Conservation (phyloP, 2,113 vertebrate genomes). For the Nyctereutes procyonoides region DNA sequence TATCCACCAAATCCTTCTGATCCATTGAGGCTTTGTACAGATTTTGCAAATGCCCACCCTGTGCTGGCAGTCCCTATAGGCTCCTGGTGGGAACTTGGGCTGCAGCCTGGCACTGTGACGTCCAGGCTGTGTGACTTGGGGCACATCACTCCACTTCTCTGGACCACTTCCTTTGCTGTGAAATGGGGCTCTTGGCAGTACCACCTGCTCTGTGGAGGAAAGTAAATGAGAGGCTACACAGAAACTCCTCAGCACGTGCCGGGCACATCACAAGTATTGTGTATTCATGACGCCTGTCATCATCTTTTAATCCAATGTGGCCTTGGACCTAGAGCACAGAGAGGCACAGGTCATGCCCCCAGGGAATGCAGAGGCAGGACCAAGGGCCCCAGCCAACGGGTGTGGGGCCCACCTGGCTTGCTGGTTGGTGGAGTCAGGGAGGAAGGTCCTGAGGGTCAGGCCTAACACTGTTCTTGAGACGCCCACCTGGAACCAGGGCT, state of each 20-base stretch:
- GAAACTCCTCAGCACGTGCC: accelerated
- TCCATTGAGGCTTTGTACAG: not conserved
- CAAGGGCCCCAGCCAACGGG: not conserved
- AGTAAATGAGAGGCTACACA: not conserved
- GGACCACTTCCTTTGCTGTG: not conserved
- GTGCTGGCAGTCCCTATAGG: accelerated
- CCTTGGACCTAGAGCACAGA: not conserved
- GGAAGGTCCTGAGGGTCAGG: not conserved
- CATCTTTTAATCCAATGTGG: accelerated
- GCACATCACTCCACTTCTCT: accelerated
- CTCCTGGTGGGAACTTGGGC: not conserved
- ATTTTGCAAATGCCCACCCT: not conserved
- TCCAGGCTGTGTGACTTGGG: not conserved
- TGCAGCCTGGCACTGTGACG: not conserved
- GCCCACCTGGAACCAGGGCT: not conserved
- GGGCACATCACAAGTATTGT: accelerated
- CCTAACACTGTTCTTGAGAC: not conserved
- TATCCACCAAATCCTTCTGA: not conserved
- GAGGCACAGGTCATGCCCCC: too few species aligned
- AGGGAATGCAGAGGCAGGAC: not conserved
- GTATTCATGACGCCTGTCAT: not conserved
- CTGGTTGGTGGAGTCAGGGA: not conserved
- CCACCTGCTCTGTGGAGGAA: not conserved
- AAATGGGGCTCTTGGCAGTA: not conserved
- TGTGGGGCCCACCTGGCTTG: not conserved